Conservation (phyloP, 1,140 invertebrate genomes). For the Eciton burchellii region DNA sequence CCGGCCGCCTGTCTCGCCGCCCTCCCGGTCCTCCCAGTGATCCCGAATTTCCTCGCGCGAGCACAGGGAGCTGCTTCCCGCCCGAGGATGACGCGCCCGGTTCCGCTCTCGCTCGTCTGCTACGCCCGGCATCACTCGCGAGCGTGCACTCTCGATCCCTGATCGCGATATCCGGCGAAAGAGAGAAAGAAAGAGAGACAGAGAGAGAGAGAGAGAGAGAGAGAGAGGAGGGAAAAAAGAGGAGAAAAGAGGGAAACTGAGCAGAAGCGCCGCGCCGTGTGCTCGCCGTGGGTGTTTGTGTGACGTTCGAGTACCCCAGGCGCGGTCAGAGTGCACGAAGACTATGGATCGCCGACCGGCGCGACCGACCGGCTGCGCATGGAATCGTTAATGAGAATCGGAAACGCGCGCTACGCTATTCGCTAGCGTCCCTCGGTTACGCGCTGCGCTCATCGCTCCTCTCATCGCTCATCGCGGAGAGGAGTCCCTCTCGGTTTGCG, state of each 20-base stretch:
- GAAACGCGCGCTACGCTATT: not conserved
- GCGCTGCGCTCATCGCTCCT: not conserved
- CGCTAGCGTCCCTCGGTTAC: not conserved
- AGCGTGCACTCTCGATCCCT: conserved; percentile 12
- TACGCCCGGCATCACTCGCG: conserved; percentile 43
- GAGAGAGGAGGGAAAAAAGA: not conserved
- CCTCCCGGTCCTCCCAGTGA: conserved; percentile 56
- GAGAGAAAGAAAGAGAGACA: not conserved
- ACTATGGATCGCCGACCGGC: conserved; percentile 49
- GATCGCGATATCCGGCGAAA: not conserved
- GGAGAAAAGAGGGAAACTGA: not conserved
- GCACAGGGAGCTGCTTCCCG: conserved; percentile 17
- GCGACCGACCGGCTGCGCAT: conserved; percentile 39
- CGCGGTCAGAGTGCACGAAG: conserved; percentile 26
- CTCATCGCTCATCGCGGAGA: not conserved
- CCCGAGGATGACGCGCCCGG: conserved; percentile 38
- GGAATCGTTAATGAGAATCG: conserved; percentile 26
- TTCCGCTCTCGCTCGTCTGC: conserved; percentile 35
- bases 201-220: not conserved
- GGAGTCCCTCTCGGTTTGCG: not conserved
- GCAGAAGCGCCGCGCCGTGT: not conserved
- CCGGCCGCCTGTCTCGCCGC: conserved; percentile 70
- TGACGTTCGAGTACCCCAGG: conserved; percentile 16
- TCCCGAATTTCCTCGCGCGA: conserved; percentile 39
- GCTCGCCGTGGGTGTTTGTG: not conserved